These are phyloP conservation scores for Gymnodraco acuticeps DNA, from an alignment of 2,797 vertebrate species.

Conservation along the genomic window DNA sequence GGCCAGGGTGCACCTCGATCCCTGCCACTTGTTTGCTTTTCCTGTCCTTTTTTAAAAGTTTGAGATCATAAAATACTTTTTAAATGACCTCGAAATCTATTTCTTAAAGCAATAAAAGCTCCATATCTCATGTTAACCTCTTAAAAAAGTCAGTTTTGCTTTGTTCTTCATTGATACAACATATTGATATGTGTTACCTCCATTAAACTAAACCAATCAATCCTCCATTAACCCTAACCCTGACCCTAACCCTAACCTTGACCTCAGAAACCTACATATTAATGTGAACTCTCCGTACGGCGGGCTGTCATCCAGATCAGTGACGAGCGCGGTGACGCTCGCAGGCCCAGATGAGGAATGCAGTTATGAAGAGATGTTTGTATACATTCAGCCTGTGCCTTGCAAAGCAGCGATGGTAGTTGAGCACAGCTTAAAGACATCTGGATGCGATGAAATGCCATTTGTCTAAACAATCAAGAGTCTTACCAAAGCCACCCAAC, in stretches of 20 bases:
- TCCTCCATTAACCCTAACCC: background rate
- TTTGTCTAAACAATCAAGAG: constrained; percentile 88
- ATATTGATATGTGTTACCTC: constrained; percentile 8
- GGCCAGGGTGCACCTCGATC: constrained; percentile 34
- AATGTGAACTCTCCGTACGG: constrained; percentile 30
- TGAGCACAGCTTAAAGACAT: constrained; percentile 88
- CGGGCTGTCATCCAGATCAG: constrained; percentile 48
- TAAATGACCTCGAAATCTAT: background rate
- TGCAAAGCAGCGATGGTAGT: constrained; percentile 78
- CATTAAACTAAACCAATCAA: constrained; percentile 30
- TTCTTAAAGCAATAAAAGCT: background rate
- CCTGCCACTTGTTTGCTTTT: constrained; percentile 22
- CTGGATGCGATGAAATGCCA: constrained; percentile 88
- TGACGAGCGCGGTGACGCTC: constrained; percentile 70
- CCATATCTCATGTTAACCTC: background rate
- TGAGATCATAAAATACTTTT: background rate
- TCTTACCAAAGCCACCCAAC: constrained; percentile 86
- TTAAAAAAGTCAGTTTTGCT: background rate
- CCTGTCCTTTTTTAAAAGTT: background rate
- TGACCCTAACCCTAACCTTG: too few relatives aligned
- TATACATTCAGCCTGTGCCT: constrained; percentile 86
- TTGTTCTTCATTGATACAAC: background rate
- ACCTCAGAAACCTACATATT: constrained; percentile 48
- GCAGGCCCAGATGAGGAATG: constrained; percentile 84
- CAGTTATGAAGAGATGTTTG: constrained; percentile 87